Conservation (phyloP, 2,888 invertebrate species). For the Incurvaria masculella region DNA sequence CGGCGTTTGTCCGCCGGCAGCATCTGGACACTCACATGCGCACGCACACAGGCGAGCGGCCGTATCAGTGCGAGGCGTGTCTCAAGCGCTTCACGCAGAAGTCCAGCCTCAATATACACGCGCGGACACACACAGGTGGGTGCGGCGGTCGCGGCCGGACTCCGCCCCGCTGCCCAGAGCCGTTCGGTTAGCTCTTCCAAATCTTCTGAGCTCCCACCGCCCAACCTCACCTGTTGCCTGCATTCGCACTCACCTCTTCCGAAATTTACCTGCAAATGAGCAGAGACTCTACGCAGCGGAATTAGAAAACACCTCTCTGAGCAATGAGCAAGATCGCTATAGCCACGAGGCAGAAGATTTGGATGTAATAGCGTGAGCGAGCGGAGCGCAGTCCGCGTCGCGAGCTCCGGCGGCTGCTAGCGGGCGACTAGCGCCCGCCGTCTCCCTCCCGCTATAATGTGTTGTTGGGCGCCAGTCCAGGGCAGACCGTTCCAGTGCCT, state of each 20-base stretch:
- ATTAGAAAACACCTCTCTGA: neutral
- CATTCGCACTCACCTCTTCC: neutral
- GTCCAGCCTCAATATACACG: constrained; percentile 78
- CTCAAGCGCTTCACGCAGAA: constrained; percentile 79
- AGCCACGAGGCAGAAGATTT: neutral
- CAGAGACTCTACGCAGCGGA: neutral
- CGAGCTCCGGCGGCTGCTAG: constrained; percentile 35
- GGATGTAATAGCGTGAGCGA: constrained; percentile 25
- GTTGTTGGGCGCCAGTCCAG: constrained; percentile 57
- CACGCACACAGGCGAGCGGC: constrained; percentile 60
- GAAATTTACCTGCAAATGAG: neutral
- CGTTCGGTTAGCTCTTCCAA: constrained; percentile 22
- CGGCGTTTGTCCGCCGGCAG: constrained; percentile 49
- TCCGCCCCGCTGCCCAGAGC: constrained; percentile 35
- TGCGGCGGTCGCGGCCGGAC: constrained; percentile 46
- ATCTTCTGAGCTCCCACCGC: constrained; percentile 20
- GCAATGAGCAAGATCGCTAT: neutral
- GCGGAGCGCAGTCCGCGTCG: constrained; percentile 51
- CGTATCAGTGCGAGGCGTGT: constrained; percentile 69
- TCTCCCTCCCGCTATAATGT: constrained; percentile 51
- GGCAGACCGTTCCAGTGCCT: constrained; percentile 59
- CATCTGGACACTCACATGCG: constrained; percentile 54
- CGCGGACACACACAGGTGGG: constrained; percentile 70
- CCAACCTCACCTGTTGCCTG: constrained; percentile 13
- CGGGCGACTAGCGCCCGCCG: constrained; percentile 46